A percentile compares a stretch with the other conserved stretches of the same genome.
These are phyloP conservation scores for Chouioia cunea DNA, from an alignment of 2,888 invertebrate species.

Conservation along the genomic window DNA sequence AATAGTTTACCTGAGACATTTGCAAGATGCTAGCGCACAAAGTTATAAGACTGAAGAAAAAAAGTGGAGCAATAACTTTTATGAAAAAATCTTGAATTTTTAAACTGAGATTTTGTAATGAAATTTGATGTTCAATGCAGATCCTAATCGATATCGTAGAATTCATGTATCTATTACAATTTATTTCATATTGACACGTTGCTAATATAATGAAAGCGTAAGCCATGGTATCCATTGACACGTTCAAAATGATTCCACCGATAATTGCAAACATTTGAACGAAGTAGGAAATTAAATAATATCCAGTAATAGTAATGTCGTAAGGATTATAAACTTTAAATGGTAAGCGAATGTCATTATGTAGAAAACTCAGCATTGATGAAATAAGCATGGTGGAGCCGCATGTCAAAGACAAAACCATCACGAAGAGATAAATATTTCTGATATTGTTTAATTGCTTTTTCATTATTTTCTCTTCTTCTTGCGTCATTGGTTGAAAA, in stretches of 20 bases:
- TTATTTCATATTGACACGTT: slow-evolving; percentile 36
- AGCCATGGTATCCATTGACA: slow-evolving; percentile 39
- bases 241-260: slow-evolving; percentile 37
- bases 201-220: slow-evolving; percentile 39
- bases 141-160: neutral
- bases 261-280: slow-evolving; percentile 26
- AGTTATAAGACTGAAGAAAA: slow-evolving; percentile 39
- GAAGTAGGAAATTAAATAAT: slow-evolving; percentile 22
- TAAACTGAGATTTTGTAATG: slow-evolving; percentile 14
- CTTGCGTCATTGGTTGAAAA: slow-evolving; percentile 12
- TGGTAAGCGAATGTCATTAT: slow-evolving; percentile 15
- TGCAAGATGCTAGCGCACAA: slow-evolving; percentile 39
- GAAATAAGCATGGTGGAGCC: neutral
- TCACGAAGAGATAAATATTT: slow-evolving; percentile 22
- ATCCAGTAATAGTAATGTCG: neutral
- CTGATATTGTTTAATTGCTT: neutral
- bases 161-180: slow-evolving; percentile 19
- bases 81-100: slow-evolving; percentile 43
- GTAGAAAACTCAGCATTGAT: slow-evolving; percentile 25
- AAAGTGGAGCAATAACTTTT: slow-evolving; percentile 29
- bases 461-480: slow-evolving; percentile 30
- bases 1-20: slow-evolving; percentile 36
- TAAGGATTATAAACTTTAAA: slow-evolving; percentile 40
- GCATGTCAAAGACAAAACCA: slow-evolving; percentile 28
- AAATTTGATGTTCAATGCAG: slow-evolving; percentile 33